Percentiles rank a stretch among this genome's conserved stretches.
These are phyloP conservation scores for Micrastur ruficollis DNA, from an alignment of 2,797 vertebrate genomes.

Conservation along the genomic window DNA sequence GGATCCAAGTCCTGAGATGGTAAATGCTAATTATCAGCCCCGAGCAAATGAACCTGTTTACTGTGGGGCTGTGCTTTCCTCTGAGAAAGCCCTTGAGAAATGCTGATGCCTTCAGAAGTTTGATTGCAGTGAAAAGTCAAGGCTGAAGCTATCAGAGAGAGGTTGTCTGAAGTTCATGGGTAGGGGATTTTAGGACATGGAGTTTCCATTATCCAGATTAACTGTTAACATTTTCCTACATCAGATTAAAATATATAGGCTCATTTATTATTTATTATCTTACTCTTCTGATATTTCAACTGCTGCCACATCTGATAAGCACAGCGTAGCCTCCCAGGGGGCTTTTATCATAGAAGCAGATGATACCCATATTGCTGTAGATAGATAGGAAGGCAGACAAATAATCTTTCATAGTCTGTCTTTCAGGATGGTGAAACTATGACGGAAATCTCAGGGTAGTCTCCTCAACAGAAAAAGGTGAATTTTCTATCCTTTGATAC, in stretches of 20 bases:
- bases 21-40: not conserved
- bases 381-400: slow-evolving; percentile 47
- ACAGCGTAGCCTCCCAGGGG: not conserved
- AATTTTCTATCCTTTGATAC: not conserved
- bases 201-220: slow-evolving; percentile 53
- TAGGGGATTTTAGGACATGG: not conserved
- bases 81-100: slow-evolving; percentile 29
- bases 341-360: slow-evolving; percentile 29
- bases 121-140: not conserved
- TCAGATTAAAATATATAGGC: slow-evolving; percentile 63
- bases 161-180: not conserved
- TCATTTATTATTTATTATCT: slow-evolving; percentile 70
- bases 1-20: not conserved
- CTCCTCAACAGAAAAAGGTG: slow-evolving; percentile 32
- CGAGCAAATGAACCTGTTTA: slow-evolving; percentile 4
- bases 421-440: slow-evolving; percentile 33
- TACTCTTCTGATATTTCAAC: slow-evolving; percentile 66
- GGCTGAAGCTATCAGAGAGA: slow-evolving; percentile 7
- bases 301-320: slow-evolving; percentile 58
- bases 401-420: slow-evolving; percentile 39
- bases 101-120: slow-evolving; percentile 29
- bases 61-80: not conserved
- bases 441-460: slow-evolving; percentile 13
- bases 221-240: slow-evolving; percentile 59
- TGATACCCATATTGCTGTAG: slow-evolving; percentile 13